Evolutionary conservation across 2,888 invertebrate species (phyloP).

Genomic region (Brachylomia viminalis): DNA sequence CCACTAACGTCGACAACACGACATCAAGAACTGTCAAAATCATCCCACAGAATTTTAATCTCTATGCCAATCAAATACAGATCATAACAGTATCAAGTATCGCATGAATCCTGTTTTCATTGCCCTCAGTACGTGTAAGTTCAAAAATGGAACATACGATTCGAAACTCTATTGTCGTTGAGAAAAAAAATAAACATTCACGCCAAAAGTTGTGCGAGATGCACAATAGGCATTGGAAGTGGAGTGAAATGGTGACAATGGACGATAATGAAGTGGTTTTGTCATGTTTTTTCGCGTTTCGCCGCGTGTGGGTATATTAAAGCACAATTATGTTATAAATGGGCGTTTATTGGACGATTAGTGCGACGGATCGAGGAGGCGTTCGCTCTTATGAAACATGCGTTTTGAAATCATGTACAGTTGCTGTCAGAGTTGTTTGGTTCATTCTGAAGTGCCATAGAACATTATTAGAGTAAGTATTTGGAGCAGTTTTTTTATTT

Average conservation of each 20-base stretch:
- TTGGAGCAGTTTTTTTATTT: conserved; percentile 16
- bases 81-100: conserved; percentile 40
- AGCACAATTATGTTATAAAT: conserved; percentile 87
- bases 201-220: conserved; percentile 65
- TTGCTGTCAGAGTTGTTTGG: conserved; percentile 41
- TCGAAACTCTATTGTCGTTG: conserved; percentile 49
- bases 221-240: conserved; percentile 81
- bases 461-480: conserved; percentile 18
- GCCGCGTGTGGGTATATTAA: conserved; percentile 85
- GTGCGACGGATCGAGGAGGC: conserved; percentile 70
- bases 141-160: conserved; percentile 61
- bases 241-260: conserved; percentile 84
- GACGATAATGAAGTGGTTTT: conserved; percentile 80
- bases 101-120: conserved; percentile 13
- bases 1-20: conserved; percentile 42
- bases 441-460: conserved; percentile 25
- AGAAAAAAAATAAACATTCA: conserved; percentile 61
- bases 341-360: conserved; percentile 87
- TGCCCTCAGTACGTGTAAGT: conserved; percentile 50
- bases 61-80: conserved; percentile 28
- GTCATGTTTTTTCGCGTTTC: conserved; percentile 80
- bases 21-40: conserved; percentile 27
- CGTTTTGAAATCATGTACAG: conserved; percentile 69
- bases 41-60: conserved; percentile 32
- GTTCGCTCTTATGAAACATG: conserved; percentile 72